phyloP scores from a whole-genome alignment of 2,888 invertebrate genomes.

The Cosmopolites sordidus region DNA sequence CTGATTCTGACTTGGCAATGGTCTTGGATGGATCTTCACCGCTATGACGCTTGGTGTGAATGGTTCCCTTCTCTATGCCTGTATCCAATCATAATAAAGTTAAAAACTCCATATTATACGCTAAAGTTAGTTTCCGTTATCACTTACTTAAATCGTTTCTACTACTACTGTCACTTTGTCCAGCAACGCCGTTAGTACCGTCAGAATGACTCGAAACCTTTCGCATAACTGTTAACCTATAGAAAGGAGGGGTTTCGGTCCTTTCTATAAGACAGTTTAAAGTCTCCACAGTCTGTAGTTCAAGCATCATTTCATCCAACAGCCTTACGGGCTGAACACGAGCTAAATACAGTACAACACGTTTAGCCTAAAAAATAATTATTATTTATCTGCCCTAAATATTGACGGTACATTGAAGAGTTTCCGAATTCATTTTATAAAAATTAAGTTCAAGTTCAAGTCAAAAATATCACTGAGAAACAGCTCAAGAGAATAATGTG shows the following conservation, averaged over 20 bases:
- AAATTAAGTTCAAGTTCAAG: no score
- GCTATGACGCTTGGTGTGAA: constrained; percentile 92
- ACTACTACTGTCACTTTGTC: constrained; percentile 51
- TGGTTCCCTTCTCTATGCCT: constrained; percentile 88
- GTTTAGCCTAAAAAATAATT: constrained; percentile 73
- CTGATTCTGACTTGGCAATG: constrained; percentile 62
- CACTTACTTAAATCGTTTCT: constrained; percentile 45
- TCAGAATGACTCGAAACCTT: constrained; percentile 83
- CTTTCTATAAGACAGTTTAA: constrained; percentile 93
- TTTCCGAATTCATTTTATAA: no score
- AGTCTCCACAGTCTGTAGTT: constrained; percentile 95
- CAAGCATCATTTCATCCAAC: constrained; percentile 95
- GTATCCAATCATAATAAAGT: constrained; percentile 14
- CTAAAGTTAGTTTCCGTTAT: no score
- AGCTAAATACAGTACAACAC: constrained; percentile 90
- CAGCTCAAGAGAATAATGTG: no score
- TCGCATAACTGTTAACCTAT: constrained; percentile 86
- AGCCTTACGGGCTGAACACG: constrained; percentile 87
- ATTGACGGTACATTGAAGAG: no score
- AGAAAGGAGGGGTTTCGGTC: constrained; percentile 97
- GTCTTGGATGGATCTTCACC: constrained; percentile 83
- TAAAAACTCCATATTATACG: neutral
- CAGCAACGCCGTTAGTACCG: constrained; percentile 52
- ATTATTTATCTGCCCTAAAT: no score
- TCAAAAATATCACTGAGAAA: no score